Conservation (phyloP, 1,140 invertebrate species). For the Sinella curviseta region DNA sequence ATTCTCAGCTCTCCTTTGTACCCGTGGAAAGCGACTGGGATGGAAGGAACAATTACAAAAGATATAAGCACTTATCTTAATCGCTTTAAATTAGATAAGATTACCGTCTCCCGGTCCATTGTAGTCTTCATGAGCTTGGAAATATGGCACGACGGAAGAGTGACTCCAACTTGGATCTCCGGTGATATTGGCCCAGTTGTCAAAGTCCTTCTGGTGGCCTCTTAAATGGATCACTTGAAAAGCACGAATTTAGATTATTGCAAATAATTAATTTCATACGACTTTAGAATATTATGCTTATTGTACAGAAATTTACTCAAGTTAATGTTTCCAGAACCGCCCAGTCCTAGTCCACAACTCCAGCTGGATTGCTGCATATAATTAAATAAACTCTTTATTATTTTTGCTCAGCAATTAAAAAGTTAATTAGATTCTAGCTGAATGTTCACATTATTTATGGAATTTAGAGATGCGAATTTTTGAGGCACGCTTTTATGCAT, state of each 20-base stretch:
- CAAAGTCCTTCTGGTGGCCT: constrained; percentile 3
- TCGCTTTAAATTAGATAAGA: neutral
- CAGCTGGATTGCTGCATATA: constrained; percentile 12
- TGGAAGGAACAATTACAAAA: too few species aligned
- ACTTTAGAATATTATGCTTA: neutral
- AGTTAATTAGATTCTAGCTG: neutral
- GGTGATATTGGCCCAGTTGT: constrained; percentile 25
- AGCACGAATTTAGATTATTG: neutral
- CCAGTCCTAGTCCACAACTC: neutral
- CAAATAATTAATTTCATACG: neutral
- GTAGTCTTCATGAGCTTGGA: constrained; percentile 6
- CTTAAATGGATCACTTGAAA: constrained; percentile 20
- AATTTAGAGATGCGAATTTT: constrained; percentile 12
- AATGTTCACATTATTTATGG: neutral
- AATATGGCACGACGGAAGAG: neutral
- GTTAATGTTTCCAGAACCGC: constrained; percentile 8
- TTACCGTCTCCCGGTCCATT: neutral
- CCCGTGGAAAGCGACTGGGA: constrained; percentile 30
- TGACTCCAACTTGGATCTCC: neutral
- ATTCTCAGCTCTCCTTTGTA: constrained; percentile 31
- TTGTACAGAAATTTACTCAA: neutral
- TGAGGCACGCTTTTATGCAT: constrained; percentile 4
- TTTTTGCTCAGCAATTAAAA: neutral
- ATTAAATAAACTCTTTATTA: neutral
- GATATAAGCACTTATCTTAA: too few species aligned